Conservation (phyloP, 2,888 invertebrate genomes). For the Spodoptera littoralis region DNA sequence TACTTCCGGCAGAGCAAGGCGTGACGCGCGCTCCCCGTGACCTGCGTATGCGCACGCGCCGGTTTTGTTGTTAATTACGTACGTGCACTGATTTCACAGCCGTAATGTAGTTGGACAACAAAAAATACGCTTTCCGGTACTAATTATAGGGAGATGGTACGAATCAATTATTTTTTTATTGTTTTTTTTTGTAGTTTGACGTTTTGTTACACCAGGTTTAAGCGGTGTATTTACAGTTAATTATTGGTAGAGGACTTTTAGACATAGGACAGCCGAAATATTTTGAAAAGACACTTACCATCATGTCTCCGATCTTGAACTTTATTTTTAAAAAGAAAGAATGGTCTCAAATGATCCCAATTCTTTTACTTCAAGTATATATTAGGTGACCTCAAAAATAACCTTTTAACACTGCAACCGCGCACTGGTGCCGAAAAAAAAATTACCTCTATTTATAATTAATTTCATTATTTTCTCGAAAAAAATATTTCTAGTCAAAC, state of each 20-base stretch:
- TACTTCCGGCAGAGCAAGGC: constrained; percentile 77
- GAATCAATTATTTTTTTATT: too few species aligned
- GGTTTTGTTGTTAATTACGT: constrained; percentile 65
- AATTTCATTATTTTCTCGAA: not conserved
- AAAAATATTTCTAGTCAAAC: not conserved
- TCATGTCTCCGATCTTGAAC: too few species aligned
- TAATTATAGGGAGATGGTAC: constrained; percentile 33
- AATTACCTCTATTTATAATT: not conserved
- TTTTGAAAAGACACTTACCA: too few species aligned
- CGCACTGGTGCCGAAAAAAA: not conserved
- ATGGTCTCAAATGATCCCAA: too few species aligned
- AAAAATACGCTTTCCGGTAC: constrained; percentile 55
- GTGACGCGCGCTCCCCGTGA: constrained; percentile 74
- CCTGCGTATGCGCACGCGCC: constrained; percentile 76
- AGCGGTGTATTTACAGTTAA: too few species aligned
- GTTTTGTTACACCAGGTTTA: too few species aligned
- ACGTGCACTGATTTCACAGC: constrained; percentile 56
- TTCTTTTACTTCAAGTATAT: not conserved
- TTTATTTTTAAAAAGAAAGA: too few species aligned
- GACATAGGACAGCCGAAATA: too few species aligned
- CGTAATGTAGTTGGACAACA: constrained; percentile 30
- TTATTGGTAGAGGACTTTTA: too few species aligned
- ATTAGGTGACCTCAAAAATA: not conserved
- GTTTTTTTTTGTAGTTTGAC: too few species aligned
- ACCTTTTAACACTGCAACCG: constrained; percentile 6